phyloP scores from a whole-genome alignment of 2,888 invertebrate species.

The Copidosoma aretas region DNA sequence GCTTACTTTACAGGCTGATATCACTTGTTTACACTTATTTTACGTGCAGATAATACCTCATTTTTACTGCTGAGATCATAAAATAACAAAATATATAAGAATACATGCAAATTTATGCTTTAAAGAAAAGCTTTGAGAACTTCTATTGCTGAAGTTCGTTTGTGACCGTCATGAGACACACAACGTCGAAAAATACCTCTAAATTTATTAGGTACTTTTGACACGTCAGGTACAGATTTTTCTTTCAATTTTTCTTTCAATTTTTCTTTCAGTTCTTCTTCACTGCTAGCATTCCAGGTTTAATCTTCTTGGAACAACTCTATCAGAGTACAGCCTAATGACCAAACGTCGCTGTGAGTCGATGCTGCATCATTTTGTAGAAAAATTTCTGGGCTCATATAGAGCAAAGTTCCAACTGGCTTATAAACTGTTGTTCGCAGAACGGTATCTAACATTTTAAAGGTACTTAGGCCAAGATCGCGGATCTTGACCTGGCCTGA shows the following conservation, averaged over 20 bases:
- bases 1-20: no score
- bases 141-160: no score
- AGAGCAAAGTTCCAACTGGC: neutral
- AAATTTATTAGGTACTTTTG: no score
- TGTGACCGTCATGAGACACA: no score
- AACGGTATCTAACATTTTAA: neutral
- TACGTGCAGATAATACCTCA: no score
- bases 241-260: neutral
- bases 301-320: constrained; percentile 2
- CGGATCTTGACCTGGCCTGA: neutral
- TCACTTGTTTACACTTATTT: no score
- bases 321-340: neutral
- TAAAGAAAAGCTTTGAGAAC: no score
- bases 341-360: neutral
- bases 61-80: no score
- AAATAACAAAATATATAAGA: no score
- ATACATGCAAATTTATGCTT: no score
- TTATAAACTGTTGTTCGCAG: neutral
- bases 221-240: no score
- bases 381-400: neutral
- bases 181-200: no score
- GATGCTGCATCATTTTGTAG: neutral
- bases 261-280: neutral
- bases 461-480: neutral
- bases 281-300: neutral